Evolutionary conservation across 1,140 invertebrate species (phyloP), one percentile per base, ranked within the genome.

Genomic region (Aphidius ervi): DNA sequence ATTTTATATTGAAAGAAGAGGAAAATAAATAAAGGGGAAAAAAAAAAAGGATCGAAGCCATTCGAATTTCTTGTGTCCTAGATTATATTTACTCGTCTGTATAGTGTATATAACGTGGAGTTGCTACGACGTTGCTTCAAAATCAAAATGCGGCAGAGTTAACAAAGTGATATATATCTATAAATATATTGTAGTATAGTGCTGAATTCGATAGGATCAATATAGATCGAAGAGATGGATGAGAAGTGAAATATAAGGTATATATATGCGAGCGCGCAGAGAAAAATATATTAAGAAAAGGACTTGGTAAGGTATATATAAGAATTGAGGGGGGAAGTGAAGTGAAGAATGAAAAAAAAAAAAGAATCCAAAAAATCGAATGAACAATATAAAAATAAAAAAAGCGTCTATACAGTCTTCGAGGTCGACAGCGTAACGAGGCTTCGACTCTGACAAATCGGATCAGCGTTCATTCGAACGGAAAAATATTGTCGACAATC

Each of bases 401-500:
- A 52, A 52, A 52, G 40, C 37, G 31, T 39, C 49, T 59, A 59
- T 58, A 46, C 49, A 39, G 39, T 39, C 49, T 52, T 63, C 52
- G 56, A 56, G 53, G 42, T 57, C 58, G 58, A 49, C 55, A 56
- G 57, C 59, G 53, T 64, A 64, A 64, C 63, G 52, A 64, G 57
- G 56, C 63, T 48, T 58, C 59, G 59, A 23, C 49, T 59, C 59
- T 64, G 59, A 64, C 59, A 62, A 64, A 64, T 64, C 59, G 63
- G 59, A 64, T 64, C 63, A 61, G 63, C 49, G 56, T 61, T 58
- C 59, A 64, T 47, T 62, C 59, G 41, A 64, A 59, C 52, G 63
- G 47, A 62, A 64, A 64, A 64, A 64, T 64, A 61, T 62, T 59
- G 49, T 41, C 53, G 42, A 42, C 55, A 56, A 58, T 62, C 31